Percentiles rank a stretch among this genome's conserved stretches.
These are phyloP conservation scores for Cerceris ruficornis DNA, from an alignment of 2,888 invertebrate genomes.

Conservation along the genomic window DNA sequence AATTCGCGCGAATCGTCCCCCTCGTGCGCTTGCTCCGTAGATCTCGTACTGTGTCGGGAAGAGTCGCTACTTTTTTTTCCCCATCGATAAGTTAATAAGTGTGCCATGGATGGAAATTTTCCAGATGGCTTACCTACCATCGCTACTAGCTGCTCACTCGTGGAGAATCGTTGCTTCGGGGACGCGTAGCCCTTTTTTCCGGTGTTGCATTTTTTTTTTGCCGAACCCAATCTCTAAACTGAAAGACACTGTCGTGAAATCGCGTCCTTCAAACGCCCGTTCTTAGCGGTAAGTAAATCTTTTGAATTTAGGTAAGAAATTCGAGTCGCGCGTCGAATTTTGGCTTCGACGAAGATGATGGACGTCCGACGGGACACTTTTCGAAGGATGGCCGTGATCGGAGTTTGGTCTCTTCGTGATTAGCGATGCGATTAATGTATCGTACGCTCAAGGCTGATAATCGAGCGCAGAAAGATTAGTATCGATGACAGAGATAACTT, in stretches of 20 bases:
- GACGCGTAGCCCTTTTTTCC: background rate
- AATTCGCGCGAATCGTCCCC: slow-evolving; percentile 6
- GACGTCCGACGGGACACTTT: too few relatives aligned
- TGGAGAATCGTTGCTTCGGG: background rate
- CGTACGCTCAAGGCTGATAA: too few relatives aligned
- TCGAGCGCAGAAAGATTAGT: too few relatives aligned
- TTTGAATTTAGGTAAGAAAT: slow-evolving; percentile 19
- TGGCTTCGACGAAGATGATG: background rate
- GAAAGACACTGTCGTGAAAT: background rate
- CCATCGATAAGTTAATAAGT: background rate
- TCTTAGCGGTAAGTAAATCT: slow-evolving; percentile 43
- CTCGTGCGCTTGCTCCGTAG: background rate
- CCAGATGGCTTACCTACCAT: background rate
- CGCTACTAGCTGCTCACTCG: background rate
- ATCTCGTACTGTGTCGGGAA: slow-evolving; percentile 4
- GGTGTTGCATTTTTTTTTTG: background rate
- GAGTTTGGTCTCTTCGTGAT: too few relatives aligned
- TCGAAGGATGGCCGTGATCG: too few relatives aligned
- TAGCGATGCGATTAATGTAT: too few relatives aligned
- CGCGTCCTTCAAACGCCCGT: slow-evolving; percentile 6
- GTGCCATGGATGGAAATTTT: background rate
- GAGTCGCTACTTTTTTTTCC: slow-evolving; percentile 1
- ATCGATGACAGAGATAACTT: too few relatives aligned
- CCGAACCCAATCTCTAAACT: background rate
- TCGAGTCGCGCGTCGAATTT: background rate